Evolutionary conservation across 2,113 vertebrate species (phyloP), one percentile per base, ranked within the genome.

Genomic region (Austrofundulus limnaeus): DNA sequence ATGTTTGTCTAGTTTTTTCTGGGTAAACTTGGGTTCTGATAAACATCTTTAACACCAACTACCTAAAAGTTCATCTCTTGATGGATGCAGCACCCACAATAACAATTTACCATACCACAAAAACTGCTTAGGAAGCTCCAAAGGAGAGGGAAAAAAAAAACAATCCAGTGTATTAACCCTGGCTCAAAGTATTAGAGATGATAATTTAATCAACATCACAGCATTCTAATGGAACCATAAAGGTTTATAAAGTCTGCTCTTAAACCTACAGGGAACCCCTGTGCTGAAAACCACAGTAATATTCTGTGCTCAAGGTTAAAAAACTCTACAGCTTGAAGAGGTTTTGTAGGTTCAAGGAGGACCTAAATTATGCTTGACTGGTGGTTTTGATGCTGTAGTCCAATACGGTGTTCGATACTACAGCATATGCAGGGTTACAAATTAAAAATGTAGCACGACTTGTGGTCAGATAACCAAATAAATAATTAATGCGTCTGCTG

Each of bases 141-240:
- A 19, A 59, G 43, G 42, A 59, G n/a, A n/a, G n/a, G n/a, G n/a
- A n/a, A n/a, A n/a, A n/a, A n/a, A 31, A 17, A 47, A 20, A 47
- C 16, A 34, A n/a, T 13, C 17, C 19, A 39, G 12, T 14, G 16
- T 49, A 11, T 49, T 61, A 34, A 39, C 28, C 39, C 16, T 37
- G 28, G 21, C 54, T 16, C 19, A 20, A 54, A 57, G 23, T 14
- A 17, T n/a, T 9, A 19, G 28, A 17, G 24, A 59, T 24, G n/a
- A 11, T 6, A 28, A n/a, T 15, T 15, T 20, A 46, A 59, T 59
- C 12, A 17, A 12, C 12, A 46, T 59, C 25, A 5, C n/a, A 54
- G 34, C 9, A 31, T 37, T 54, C 11, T 17, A n/a, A n/a, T 31
- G n/a, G 24, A 59, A n/a, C n/a, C 31, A 45, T 6, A 24, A n/a